Percentiles rank a stretch among this genome's conserved stretches.
Conservation (phyloP, 2,797 vertebrate genomes). For the Naso thynnoides region DNA sequence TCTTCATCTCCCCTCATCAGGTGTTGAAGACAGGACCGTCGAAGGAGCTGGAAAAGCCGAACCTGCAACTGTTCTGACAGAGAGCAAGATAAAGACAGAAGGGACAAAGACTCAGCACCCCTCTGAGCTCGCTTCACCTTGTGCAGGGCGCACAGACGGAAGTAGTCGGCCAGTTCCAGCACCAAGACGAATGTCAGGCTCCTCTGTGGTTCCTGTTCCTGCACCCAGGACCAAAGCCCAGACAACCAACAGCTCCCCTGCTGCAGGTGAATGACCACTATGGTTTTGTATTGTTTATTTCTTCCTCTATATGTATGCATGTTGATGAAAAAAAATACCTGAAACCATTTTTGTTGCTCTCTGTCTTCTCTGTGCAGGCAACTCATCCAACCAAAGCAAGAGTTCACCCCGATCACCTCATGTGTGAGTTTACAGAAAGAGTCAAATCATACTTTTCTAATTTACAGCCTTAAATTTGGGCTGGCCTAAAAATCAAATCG, state of each 20-base stretch:
- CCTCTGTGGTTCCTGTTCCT: constrained; percentile 44
- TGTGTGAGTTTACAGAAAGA: constrained; percentile 59
- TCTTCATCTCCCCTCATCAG: background rate
- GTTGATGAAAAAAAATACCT: background rate
- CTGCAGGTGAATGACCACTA: constrained; percentile 49
- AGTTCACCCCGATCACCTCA: constrained; percentile 16
- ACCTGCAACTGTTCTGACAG: background rate
- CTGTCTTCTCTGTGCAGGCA: constrained; percentile 37
- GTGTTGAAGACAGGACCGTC: background rate
- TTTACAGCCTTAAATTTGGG: no score
- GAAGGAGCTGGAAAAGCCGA: background rate
- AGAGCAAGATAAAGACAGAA: background rate
- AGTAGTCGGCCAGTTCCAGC: constrained; percentile 39
- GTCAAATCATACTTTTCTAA: no score
- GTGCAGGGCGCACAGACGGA: constrained; percentile 13
- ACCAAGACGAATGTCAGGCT: constrained; percentile 33
- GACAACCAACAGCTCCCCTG: background rate
- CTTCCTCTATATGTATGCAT: background rate
- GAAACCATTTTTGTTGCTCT: background rate
- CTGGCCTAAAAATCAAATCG: no score
- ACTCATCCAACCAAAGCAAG: constrained; percentile 7
- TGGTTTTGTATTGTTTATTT: background rate
- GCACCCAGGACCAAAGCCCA: constrained; percentile 49
- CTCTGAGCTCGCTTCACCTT: background rate
- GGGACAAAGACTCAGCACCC: background rate